Evolutionary conservation across 2,797 vertebrate species (phyloP), one percentile per base, ranked within the genome.

Genomic region (Halcyon chelicuti): DNA sequence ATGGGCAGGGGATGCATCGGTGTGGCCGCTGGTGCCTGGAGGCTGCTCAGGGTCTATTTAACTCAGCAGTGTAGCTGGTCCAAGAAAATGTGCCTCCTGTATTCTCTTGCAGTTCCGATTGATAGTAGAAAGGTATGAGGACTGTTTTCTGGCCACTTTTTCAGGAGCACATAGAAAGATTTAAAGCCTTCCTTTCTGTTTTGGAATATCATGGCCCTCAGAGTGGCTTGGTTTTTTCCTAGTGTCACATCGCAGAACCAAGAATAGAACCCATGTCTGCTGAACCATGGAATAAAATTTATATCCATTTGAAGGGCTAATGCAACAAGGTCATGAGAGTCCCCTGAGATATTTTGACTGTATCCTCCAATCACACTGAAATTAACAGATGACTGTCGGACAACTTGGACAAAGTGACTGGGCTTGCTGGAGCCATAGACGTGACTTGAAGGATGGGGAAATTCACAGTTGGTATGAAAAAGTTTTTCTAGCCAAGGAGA

Each of bases 401-500:
- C 46, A 88, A 13, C 55, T 31, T 61, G 88, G 46, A 73, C 67
- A 77, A 88, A 84, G 75, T 93, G 91, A 22, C 73, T 42, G 54
- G n/a, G 72, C 78, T 80, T 92, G 51, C 88, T 79, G 74, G 58
- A 95, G 80, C 58, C 5, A 0, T 1, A 39, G 73, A 54, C 2
- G 7, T 72, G 66, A 86, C 70, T 84, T 96, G 86, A 96, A 86
- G 70, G 76, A 91, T 96, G 86, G 10, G 29, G n/a, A 92, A 90
- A 63, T 57, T 97, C 72, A 62, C 77, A 54, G 55, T 2, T 91
- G 52, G 51, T 78, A 68, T 71, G 82, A 90, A 22, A 2, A 74
- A 44, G 72, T 12, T 92, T 90, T 91, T 94, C 66, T 67, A 91
- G 55, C 68, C 80, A 92, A 96, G 94, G 88, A 95, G 92, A 93